Base-by-base conservation (phyloP, 2,888 invertebrate genomes). In the Shargacucullia verbasci region DNA sequence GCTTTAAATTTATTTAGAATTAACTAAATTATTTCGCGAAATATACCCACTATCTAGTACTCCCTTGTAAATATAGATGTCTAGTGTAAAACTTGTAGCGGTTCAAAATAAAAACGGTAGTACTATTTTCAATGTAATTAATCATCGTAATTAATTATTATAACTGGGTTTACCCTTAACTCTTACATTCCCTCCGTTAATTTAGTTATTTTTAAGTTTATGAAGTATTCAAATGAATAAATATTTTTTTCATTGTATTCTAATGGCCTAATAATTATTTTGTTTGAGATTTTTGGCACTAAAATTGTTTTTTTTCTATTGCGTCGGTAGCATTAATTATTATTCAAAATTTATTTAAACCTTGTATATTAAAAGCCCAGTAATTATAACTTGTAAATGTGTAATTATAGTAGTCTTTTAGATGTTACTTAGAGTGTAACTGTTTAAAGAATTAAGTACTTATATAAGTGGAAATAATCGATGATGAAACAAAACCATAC, bases 371-470 rank as follows among this genome's bases (percentile, higher is more conserved):
- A 78, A 79, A 86, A 83, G 83, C 89, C 91, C 91, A 90, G 91
- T 91, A 88, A 83, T 72, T 69, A 53, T 80, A 79, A 76, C 79
- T 86, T 91, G 91, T 92, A 92, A 90, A 92, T 92, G 92, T 90
- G 87, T 93, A 92, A 90, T 89, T 85, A n/a, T 85, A 83, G 91
- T 91, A 91, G 90, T 89, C 85, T 89, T 85, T 89, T 92, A 92
- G 91, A 91, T 89, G 90, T 92, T 92, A 92, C 88, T 86, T 92
- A 91, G 90, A 90, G 84, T 87, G 88, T 91, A 91, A 89, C 85
- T 82, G 85, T 90, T 87, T 88, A 88, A 88, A 90, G 49, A 76
- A 68, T 40, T 75, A 76, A 72, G 75, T 65, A 72, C 52, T 59
- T 69, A 70, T 68, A 13, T 75, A 76, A 76, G 76, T 62, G 76